A percentile compares a stretch with the other conserved stretches of the same genome.
These are phyloP conservation scores for Eulemur coronatus DNA, from an alignment of 2,797 vertebrate genomes.

Conservation along the genomic window DNA sequence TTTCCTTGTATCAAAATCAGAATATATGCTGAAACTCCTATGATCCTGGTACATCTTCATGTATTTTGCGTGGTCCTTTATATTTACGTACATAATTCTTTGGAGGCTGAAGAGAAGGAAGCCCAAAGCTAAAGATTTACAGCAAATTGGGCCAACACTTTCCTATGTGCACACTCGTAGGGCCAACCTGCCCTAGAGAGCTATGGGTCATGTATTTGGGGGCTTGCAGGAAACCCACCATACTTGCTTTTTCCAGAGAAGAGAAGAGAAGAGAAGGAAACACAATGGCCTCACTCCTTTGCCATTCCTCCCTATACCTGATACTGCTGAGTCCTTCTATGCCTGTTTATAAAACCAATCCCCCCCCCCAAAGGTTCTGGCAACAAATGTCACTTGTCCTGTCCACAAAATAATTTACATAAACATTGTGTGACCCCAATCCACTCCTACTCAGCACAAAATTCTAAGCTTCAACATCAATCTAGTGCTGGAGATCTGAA, in stretches of 20 bases:
- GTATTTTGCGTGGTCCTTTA: neutral
- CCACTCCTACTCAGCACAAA: neutral
- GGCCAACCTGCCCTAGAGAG: neutral
- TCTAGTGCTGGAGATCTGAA: neutral
- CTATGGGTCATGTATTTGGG: neutral
- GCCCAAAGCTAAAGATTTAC: neutral
- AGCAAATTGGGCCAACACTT: neutral
- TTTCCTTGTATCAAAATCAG: slow-evolving; percentile 15
- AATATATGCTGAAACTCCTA: neutral
- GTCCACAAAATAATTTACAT: neutral
- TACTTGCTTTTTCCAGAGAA: neutral
- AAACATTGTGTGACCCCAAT: neutral
- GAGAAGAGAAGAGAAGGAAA: neutral
- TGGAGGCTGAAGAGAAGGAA: neutral
- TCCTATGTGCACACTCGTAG: neutral
- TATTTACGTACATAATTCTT: neutral
- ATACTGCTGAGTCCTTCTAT: neutral
- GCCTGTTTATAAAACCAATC: neutral
- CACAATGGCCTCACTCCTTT: neutral
- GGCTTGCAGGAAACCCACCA: neutral
- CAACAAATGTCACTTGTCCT: neutral
- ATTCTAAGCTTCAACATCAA: neutral
- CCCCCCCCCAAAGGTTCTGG: neutral
- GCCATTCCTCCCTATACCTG: neutral
- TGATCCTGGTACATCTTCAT: neutral